phyloP scores from a whole-genome alignment of 2,797 vertebrate species.

The Lophius americanus region DNA sequence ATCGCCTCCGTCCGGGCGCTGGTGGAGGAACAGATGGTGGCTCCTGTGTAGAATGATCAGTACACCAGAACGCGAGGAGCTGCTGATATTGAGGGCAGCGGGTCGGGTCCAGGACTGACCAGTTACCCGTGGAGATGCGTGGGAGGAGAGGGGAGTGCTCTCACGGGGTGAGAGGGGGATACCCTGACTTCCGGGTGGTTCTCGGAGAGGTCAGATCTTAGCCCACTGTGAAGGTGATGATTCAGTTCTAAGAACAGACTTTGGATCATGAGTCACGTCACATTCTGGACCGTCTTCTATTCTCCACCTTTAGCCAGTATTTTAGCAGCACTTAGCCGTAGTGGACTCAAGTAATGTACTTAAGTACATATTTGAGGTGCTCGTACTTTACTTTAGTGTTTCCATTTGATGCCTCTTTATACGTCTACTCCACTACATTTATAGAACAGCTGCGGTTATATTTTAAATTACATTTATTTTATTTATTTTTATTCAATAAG shows the following conservation, averaged over 20 bases:
- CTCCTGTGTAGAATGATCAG: slow-evolving; percentile 1
- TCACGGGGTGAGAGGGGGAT: slow-evolving; percentile 31
- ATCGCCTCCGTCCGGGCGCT: slow-evolving; percentile 4
- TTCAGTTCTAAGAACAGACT: slow-evolving; percentile 3
- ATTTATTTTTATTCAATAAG: too few relatives aligned
- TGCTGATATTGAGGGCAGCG: background rate
- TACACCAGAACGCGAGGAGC: slow-evolving; percentile 23
- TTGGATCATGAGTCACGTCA: slow-evolving; percentile 5
- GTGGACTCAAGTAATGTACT: too few relatives aligned
- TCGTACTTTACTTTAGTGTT: too few relatives aligned
- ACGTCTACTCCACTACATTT: too few relatives aligned
- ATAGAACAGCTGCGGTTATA: too few relatives aligned
- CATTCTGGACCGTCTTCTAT: slow-evolving; percentile 7
- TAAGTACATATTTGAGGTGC: too few relatives aligned
- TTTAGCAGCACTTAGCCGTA: background rate
- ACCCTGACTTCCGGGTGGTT: slow-evolving; percentile 57
- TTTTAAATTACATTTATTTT: too few relatives aligned
- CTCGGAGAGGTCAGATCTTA: slow-evolving; percentile 17
- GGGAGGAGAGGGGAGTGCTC: slow-evolving; percentile 40
- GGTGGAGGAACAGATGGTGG: slow-evolving; percentile 52
- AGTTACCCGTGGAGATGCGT: slow-evolving; percentile 37
- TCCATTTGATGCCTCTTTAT: too few relatives aligned
- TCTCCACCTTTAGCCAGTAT: background rate
- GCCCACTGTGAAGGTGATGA: slow-evolving; percentile 33
- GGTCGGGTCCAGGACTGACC: slow-evolving; percentile 4